Conservation (phyloP, 2,888 invertebrate genomes). For the Nemoura dubitans region DNA sequence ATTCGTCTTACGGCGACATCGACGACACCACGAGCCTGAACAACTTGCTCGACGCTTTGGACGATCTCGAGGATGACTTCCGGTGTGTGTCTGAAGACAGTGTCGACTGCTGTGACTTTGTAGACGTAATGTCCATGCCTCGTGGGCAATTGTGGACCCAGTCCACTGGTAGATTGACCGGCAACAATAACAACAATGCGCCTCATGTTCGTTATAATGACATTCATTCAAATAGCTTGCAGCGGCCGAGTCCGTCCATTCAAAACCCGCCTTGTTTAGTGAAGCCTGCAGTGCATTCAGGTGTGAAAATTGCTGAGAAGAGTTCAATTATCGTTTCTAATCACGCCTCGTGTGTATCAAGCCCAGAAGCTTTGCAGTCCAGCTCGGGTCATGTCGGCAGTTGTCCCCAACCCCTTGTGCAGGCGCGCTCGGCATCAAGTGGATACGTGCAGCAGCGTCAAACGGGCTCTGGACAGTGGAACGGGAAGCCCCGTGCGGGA, state of each 20-base stretch:
- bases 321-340: conserved; percentile 39
- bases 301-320: conserved; percentile 35
- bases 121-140: not conserved
- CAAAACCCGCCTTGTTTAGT: conserved; percentile 7
- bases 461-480: not conserved
- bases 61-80: conserved; percentile 44
- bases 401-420: not conserved
- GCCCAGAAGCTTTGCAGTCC: conserved; percentile 15
- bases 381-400: conserved; percentile 18
- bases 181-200: not conserved
- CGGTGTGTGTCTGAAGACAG: conserved; percentile 1
- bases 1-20: conserved; percentile 30
- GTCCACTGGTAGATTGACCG: not conserved
- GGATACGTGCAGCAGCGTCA: not conserved
- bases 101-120: not conserved
- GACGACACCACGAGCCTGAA: conserved; percentile 48
- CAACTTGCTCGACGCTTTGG: conserved; percentile 49
- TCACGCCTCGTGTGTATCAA: conserved; percentile 38
- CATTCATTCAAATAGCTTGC: conserved; percentile 1
- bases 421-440: not conserved
- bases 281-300: conserved; percentile 1
- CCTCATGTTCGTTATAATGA: conserved; percentile 7
- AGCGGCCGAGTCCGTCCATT: not conserved
- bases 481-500: conserved; percentile 29
- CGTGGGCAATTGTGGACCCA: conserved; percentile 25